Evolutionary conservation across 2,888 invertebrate genomes (phyloP).

Genomic region (Cancer borealis): DNA sequence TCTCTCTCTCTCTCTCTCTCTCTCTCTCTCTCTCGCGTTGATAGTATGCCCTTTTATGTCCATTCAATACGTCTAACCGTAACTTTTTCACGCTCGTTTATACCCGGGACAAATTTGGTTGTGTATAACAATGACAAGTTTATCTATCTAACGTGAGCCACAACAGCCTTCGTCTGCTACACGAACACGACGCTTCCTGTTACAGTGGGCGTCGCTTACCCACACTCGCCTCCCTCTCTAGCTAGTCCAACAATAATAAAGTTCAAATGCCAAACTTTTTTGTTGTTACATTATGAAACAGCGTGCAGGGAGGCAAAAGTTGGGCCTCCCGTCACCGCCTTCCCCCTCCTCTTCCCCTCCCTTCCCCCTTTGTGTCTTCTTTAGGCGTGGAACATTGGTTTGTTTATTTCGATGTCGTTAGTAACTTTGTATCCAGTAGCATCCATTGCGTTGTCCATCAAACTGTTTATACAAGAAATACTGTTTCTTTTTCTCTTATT

Average conservation of each 20-base stretch:
- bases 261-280: not conserved
- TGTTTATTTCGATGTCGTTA: not conserved
- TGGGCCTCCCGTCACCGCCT: not conserved
- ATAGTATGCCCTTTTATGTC: not conserved
- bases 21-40: not conserved
- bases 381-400: not conserved
- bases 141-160: not conserved
- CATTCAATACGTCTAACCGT: not conserved
- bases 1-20: conserved; percentile 60
- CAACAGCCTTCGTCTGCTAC: not conserved
- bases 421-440: not conserved
- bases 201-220: not conserved
- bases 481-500: not conserved
- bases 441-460: not conserved
- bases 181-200: not conserved
- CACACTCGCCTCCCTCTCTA: not conserved
- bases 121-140: not conserved
- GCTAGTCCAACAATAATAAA: not conserved
- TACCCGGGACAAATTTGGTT: not conserved
- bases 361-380: too few species aligned
- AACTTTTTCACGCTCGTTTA: not conserved
- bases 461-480: not conserved
- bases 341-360: not conserved
- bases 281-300: not conserved
- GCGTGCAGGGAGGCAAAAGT: not conserved